Conservation (phyloP, 2,113 vertebrate genomes). For the Oxyruncus cristatus region DNA sequence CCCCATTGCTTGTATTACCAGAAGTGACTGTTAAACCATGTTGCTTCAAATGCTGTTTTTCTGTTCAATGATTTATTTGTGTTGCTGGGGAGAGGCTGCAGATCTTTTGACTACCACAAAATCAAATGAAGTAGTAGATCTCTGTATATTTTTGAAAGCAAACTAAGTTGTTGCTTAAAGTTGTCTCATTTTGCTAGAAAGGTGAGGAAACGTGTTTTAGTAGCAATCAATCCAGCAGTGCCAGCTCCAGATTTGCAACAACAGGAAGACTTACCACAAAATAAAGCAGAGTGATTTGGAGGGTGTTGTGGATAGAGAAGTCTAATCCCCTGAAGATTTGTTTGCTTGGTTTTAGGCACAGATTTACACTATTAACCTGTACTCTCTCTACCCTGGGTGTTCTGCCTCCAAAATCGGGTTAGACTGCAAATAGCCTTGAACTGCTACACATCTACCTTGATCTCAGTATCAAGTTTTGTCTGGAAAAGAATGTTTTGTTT, state of each 20-base stretch:
- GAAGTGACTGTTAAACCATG: neutral
- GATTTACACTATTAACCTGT: neutral
- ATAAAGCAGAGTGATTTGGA: neutral
- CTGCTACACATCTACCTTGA: neutral
- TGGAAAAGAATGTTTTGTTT: neutral
- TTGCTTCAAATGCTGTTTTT: neutral
- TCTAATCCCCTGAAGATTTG: neutral
- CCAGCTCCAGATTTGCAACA: neutral
- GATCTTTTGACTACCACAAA: neutral
- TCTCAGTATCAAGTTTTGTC: neutral
- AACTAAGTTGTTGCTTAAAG: neutral
- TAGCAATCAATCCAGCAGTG: neutral
- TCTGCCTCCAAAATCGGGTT: neutral
- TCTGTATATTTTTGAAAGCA: neutral
- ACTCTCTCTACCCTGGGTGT: neutral
- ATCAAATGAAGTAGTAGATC: neutral
- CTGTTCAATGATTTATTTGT: neutral
- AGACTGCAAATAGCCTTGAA: neutral
- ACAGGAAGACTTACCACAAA: neutral
- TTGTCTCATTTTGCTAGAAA: neutral
- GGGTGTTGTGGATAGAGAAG: neutral
- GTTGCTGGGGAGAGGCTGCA: neutral
- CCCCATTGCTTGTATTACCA: neutral
- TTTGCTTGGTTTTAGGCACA: neutral
- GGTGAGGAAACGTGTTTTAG: neutral